Percentiles rank a stretch among this genome's conserved stretches.
Conservation (phyloP, 2,797 vertebrate genomes). For the Danio choprae region DNA sequence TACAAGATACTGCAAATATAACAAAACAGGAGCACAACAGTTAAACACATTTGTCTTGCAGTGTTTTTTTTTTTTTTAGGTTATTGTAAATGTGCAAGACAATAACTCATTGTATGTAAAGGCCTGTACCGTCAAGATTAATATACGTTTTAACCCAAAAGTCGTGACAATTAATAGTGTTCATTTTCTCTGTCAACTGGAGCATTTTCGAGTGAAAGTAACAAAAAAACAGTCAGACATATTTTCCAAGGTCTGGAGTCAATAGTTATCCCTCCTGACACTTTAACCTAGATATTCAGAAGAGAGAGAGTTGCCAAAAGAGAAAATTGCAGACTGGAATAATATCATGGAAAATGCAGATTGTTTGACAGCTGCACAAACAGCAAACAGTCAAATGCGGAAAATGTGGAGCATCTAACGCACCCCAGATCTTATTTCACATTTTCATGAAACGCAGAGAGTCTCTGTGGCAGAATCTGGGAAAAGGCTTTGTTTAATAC, state of each 20-base stretch:
- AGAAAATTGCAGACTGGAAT: constrained; percentile 9
- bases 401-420: constrained; percentile 54
- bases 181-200: neutral
- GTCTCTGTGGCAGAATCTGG: constrained; percentile 65
- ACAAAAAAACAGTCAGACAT: neutral
- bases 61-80: no score
- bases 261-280: constrained; percentile 23
- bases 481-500: constrained; percentile 67
- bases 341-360: constrained; percentile 51
- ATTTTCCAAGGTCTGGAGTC: neutral
- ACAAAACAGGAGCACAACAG: no score
- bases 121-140: no score
- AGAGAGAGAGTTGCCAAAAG: neutral
- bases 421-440: constrained; percentile 65
- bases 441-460: constrained; percentile 67
- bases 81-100: no score
- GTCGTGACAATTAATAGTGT: no score
- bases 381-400: constrained; percentile 66
- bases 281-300: constrained; percentile 27
- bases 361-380: constrained; percentile 67
- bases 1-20: no score
- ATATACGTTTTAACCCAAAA: no score
- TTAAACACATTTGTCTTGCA: no score
- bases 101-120: no score
- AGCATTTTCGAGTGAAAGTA: neutral